These are phyloP conservation scores for Podiceps cristatus DNA, from an alignment of 2,113 vertebrate species.

Conservation along the genomic window DNA sequence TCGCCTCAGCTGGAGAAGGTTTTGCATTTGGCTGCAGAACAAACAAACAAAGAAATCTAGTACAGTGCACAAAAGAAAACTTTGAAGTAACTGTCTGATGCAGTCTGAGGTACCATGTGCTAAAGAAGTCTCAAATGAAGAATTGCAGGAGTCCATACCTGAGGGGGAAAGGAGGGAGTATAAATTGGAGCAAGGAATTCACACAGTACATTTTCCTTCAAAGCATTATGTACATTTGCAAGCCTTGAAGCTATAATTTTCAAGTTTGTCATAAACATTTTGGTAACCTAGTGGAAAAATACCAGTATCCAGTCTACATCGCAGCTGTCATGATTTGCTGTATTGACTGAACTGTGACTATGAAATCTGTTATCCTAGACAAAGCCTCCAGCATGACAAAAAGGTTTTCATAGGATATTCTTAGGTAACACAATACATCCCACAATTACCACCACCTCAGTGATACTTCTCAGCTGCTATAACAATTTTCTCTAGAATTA, in stretches of 20 bases:
- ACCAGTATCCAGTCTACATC: not conserved
- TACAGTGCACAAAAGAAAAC: not conserved
- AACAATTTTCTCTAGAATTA: not conserved
- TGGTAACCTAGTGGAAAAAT: not conserved
- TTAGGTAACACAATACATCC: too few relatives aligned
- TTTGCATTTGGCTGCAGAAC: conserved; percentile 62
- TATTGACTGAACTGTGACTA: not conserved
- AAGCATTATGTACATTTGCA: not conserved
- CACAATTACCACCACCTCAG: not conserved
- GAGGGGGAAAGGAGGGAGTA: not conserved
- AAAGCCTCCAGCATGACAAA: not conserved
- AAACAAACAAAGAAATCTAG: conserved; percentile 32
- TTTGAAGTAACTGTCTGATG: conserved; percentile 25
- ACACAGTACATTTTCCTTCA: not conserved
- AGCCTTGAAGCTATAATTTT: not conserved
- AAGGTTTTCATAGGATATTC: not conserved
- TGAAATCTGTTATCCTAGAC: not conserved
- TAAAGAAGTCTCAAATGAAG: not conserved
- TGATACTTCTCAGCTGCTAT: not conserved
- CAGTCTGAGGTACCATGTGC: not conserved
- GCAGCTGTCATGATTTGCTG: not conserved
- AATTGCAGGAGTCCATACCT: not conserved
- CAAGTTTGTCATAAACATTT: not conserved
- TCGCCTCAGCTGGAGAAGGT: not conserved
- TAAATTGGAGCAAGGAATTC: not conserved